These are phyloP conservation scores for Cepphus grylle DNA, from an alignment of 2,113 vertebrate species.

Conservation along the genomic window DNA sequence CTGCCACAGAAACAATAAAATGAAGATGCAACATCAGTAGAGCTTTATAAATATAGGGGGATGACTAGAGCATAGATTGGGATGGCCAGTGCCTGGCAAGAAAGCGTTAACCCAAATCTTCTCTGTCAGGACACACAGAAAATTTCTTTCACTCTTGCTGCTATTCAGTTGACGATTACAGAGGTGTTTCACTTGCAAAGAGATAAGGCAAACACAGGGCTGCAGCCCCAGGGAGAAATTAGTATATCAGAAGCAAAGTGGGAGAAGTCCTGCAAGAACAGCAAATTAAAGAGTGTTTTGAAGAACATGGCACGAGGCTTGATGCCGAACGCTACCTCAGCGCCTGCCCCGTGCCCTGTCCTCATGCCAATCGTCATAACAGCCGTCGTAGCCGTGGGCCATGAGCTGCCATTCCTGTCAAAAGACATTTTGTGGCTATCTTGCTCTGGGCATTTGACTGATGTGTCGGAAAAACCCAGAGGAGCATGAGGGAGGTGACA, in stretches of 20 bases:
- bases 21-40: not conserved
- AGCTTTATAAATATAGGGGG: not conserved
- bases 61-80: not conserved
- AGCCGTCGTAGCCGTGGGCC: not conserved
- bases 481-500: not conserved
- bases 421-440: not conserved
- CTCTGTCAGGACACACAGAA: not conserved
- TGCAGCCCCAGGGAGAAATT: not conserved
- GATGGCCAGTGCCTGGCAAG: not conserved
- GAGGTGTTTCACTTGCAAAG: not conserved
- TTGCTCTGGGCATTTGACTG: constrained; percentile 9
- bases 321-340: not conserved
- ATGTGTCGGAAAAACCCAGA: not conserved
- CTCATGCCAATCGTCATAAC: not conserved
- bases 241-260: not conserved
- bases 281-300: not conserved
- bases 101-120: not conserved
- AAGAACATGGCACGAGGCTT: not conserved
- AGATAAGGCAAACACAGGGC: not conserved
- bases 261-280: not conserved
- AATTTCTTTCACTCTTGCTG: not conserved
- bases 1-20: not conserved
- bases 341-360: not conserved
- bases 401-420: not conserved
- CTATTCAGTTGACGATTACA: not conserved